Evolutionary conservation across 2,113 vertebrate species (phyloP), one percentile per base, ranked within the genome.

Genomic region (Etheostoma spectabile): DNA sequence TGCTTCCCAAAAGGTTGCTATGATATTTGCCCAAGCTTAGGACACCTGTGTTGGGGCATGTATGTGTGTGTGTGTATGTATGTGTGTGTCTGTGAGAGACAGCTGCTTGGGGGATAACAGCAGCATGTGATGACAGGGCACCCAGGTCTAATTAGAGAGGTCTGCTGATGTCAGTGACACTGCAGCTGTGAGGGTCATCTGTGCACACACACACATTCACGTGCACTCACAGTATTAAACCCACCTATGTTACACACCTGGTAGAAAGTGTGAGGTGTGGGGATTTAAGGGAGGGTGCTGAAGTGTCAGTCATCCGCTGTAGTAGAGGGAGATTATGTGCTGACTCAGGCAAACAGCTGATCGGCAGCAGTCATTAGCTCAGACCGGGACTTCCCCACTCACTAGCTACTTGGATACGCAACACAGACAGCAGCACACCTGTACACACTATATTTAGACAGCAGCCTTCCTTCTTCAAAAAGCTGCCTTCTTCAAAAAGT

Each of bases 41-140:
- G 62, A 83, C 89, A 93, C 87, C 88, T 93, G 91, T 79, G 84
- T 27, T 53, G 27, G 74, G 57, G 56, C 24, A 88, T 77, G 67
- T 78, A 74, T 46, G 68, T 79, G 27, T 65, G 61, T 49, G 68
- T 68, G 64, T 74, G 64, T 75, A 60, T 79, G 57, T 57, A 53
- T 57, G 78, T 19, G 62, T 53, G 57, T 38, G 79, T 53, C 67
- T 38, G 49, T 48, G 49, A 38, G 76, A 55, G 64, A 84, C 86
- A 89, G 80, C 82, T 91, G 80, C 78, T 79, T 2, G 22, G 69
- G 82, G 84, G 85, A 90, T 91, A 80, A 92, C 78, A 89, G 85
- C 48, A 77, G 70, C 42, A 65, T 22, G 86, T 94, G 94, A 95
- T 95, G 94, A 95, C 91, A 95, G 91, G 90, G 86, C 64, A 75